Conservation (phyloP, 1,140 invertebrate genomes). For the Bombus pascuorum region DNA sequence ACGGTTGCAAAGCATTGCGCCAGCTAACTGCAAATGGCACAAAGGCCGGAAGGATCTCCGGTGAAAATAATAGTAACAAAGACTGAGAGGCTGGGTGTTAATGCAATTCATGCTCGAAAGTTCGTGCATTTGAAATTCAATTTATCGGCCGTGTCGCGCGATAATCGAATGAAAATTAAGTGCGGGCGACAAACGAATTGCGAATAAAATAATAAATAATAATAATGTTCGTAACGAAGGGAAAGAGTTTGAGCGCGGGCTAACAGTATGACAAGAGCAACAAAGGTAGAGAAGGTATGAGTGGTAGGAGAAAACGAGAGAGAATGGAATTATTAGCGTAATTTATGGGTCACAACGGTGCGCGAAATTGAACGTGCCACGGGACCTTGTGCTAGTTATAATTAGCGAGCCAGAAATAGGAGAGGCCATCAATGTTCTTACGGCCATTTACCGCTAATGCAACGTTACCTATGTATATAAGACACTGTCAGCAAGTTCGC, state of each 20-base stretch:
- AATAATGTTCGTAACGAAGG: not conserved
- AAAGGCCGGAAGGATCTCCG: conserved; percentile 7
- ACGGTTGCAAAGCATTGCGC: not conserved
- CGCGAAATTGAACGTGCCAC: conserved; percentile 63
- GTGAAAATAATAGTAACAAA: conserved; percentile 17
- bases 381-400: conserved; percentile 54
- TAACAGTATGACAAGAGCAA: not conserved
- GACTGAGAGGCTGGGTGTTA: not conserved
- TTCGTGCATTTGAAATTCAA: not conserved
- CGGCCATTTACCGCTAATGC: conserved; percentile 53
- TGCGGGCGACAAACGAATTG: not conserved
- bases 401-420: conserved; percentile 66
- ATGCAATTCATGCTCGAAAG: not conserved
- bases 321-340: conserved; percentile 32
- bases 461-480: conserved; percentile 49
- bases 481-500: conserved; percentile 45
- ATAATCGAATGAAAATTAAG: conserved; percentile 12
- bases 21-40: not conserved
- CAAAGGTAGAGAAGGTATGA: not conserved
- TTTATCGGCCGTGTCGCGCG: not conserved
- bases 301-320: not conserved
- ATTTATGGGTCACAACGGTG: conserved; percentile 58
- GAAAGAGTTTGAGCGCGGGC: not conserved
- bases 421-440: conserved; percentile 64
- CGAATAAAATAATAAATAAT: not conserved